phyloP scores from a whole-genome alignment of 2,797 vertebrate species.

The Hippocampus kuda region DNA sequence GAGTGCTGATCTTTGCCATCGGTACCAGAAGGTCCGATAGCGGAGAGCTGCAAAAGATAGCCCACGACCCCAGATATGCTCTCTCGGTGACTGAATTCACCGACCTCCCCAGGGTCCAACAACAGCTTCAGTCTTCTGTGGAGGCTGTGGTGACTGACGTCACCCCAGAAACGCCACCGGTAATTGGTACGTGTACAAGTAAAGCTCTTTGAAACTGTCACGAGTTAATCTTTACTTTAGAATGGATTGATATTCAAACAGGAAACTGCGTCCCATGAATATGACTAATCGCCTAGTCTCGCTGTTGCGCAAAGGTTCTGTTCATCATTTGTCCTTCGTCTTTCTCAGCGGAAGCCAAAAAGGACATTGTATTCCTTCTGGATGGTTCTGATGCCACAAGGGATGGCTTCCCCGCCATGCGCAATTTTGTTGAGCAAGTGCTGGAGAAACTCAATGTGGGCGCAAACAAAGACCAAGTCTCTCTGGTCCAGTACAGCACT shows the following conservation, averaged over 20 bases:
- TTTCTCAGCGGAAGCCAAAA: no score
- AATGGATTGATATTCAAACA: background rate
- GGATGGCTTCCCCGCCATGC: constrained; percentile 54
- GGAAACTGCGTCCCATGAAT: no score
- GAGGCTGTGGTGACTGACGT: constrained; percentile 17
- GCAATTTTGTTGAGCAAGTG: constrained; percentile 57
- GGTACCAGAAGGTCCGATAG: no score
- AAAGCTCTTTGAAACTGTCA: background rate
- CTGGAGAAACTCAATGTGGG: constrained; percentile 55
- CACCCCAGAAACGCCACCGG: constrained; percentile 14
- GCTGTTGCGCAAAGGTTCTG: no score
- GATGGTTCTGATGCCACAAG: constrained; percentile 68
- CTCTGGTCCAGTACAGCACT: constrained; percentile 68
- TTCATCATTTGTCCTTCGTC: no score
- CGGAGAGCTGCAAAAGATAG: constrained; percentile 55
- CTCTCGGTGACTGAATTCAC: constrained; percentile 35
- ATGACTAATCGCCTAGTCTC: no score
- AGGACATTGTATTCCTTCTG: constrained; percentile 70
- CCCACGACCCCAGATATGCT: constrained; percentile 39
- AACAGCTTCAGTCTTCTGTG: constrained; percentile 31
- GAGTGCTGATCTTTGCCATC: no score
- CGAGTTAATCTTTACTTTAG: background rate
- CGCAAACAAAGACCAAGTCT: constrained; percentile 57
- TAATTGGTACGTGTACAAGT: constrained; percentile 29
- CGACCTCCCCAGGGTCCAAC: constrained; percentile 38